Conservation (phyloP, 2,797 vertebrate species). For the Manis pentadactyla region DNA sequence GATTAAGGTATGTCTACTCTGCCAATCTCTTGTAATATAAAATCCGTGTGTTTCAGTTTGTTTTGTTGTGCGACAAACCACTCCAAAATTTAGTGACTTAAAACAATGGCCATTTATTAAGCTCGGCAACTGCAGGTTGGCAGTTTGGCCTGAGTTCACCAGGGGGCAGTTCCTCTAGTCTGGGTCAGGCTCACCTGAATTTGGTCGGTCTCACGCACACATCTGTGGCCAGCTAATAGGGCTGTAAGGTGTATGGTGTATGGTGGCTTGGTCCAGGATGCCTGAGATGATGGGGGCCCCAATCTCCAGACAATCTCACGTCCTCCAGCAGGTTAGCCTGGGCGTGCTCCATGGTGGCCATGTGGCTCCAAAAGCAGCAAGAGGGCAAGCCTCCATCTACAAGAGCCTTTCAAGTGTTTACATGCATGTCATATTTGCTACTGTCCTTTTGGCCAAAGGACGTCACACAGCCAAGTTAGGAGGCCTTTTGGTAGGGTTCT, state of each 20-base stretch:
- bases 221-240: neutral
- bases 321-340: neutral
- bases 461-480: neutral
- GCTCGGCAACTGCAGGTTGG: neutral
- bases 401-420: neutral
- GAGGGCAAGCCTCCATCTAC: rapidly evolving
- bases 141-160: neutral
- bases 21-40: neutral
- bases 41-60: neutral
- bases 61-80: neutral
- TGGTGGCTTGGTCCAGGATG: neutral
- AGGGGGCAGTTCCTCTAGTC: neutral
- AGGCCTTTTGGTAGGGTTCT: neutral
- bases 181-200: neutral
- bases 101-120: neutral
- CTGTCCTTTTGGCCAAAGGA: neutral
- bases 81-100: neutral
- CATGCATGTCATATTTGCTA: neutral
- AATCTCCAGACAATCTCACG: too few species aligned
- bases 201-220: neutral
- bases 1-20: neutral
- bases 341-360: rapidly evolving
- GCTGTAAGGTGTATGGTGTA: neutral
- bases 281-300: neutral
- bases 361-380: neutral